phyloP scores from a whole-genome alignment of 2,797 vertebrate species.

The Intellagama lesueurii region DNA sequence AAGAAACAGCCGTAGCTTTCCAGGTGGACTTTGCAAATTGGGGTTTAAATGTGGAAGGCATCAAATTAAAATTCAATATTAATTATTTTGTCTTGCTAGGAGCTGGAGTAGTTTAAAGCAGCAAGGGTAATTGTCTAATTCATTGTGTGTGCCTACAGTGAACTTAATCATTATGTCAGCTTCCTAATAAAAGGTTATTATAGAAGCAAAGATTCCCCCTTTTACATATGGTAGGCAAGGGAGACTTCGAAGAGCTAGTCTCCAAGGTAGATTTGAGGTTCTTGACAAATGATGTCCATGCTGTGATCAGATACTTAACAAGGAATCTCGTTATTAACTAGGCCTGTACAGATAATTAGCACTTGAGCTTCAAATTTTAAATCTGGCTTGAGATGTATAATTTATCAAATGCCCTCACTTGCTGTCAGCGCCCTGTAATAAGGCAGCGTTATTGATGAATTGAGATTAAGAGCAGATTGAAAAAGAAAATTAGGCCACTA shows the following conservation, averaged over 20 bases:
- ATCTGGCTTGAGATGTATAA: slow-evolving; percentile 96
- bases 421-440: slow-evolving; percentile 96
- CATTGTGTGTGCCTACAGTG: slow-evolving; percentile 88
- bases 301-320: slow-evolving; percentile 99
- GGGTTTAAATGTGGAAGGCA: slow-evolving; percentile 93
- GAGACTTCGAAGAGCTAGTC: slow-evolving; percentile 90
- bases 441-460: slow-evolving; percentile 96
- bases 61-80: slow-evolving; percentile 98
- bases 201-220: slow-evolving; percentile 96
- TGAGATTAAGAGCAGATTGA: slow-evolving; percentile 95
- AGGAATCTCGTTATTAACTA: slow-evolving; percentile 99
- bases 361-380: slow-evolving; percentile 99
- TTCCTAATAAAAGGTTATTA: slow-evolving; percentile 99
- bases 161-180: slow-evolving; percentile 99
- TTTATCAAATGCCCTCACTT: slow-evolving; percentile 94
- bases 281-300: slow-evolving; percentile 97
- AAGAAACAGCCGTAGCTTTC: slow-evolving; percentile 88
- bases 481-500: slow-evolving; percentile 90
- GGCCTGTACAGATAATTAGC: slow-evolving; percentile 99
- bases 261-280: slow-evolving; percentile 92
- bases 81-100: slow-evolving; percentile 94
- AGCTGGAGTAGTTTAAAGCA: slow-evolving; percentile 89
- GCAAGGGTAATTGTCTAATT: slow-evolving; percentile 90
- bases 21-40: slow-evolving; percentile 96
- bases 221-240: slow-evolving; percentile 98